Percentiles rank a stretch among this genome's conserved stretches.
These are phyloP conservation scores for Eristalis intricaria DNA, from an alignment of 2,888 invertebrate genomes.

Conservation along the genomic window DNA sequence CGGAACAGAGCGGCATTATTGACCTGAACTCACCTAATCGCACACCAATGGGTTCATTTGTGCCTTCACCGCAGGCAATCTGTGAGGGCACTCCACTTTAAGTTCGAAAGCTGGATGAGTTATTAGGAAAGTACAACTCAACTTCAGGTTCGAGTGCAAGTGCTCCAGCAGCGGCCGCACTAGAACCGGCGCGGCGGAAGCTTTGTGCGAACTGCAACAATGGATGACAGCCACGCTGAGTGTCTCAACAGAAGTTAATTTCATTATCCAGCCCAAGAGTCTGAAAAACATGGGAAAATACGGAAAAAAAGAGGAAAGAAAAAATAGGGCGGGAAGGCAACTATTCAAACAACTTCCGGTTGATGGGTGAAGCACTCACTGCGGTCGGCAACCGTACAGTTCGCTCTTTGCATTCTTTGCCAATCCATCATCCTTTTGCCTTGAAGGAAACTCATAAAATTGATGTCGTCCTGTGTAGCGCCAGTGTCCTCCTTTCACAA, in stretches of 20 bases:
- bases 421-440: constrained; percentile 33
- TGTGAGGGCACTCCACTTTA: not conserved
- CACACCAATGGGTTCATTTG: constrained; percentile 4
- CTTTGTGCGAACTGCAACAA: constrained; percentile 34
- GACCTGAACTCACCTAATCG: constrained; percentile 19
- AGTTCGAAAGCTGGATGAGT: not conserved
- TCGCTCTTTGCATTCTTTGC: not conserved
- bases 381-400: not conserved
- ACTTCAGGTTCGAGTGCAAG: not conserved
- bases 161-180: constrained; percentile 3
- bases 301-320: not conserved
- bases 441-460: constrained; percentile 1
- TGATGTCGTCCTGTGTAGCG: constrained; percentile 1
- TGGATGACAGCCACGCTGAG: constrained; percentile 28
- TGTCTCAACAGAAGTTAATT: constrained; percentile 46
- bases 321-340: not conserved
- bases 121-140: not conserved
- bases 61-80: not conserved
- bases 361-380: not conserved
- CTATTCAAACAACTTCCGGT: constrained; percentile 6
- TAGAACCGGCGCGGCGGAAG: not conserved
- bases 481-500: not conserved
- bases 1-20: constrained; percentile 4
- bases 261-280: constrained; percentile 17
- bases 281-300: not conserved